Evolutionary conservation across 2,888 invertebrate species (phyloP), one percentile per base, ranked within the genome.

Genomic region (Prosapia bicincta): DNA sequence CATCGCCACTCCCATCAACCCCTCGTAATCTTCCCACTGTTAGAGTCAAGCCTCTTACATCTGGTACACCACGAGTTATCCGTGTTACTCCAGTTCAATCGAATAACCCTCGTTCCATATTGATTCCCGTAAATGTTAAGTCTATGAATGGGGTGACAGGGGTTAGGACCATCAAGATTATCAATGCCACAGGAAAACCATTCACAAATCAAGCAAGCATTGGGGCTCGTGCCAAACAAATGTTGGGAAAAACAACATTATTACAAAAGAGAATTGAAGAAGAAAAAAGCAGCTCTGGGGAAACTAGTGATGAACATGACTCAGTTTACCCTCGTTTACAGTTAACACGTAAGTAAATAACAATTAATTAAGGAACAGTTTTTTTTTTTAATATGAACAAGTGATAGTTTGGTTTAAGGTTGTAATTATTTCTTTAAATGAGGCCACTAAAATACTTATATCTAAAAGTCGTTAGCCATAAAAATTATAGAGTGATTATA

Each of bases 161-260:
- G 82, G 87, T 93, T 75, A 90, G 90, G 80, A 90, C 90, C 0
- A 90, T 92, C 75, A 91, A 93, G 85, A 91, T 93, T 74, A 89
- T 93, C 72, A 92, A 92, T 69, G 72, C 75, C 15, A 66, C 65
- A 23, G 67, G 65, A 26, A 76, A 73, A 66, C 32, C 69, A 1
- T 54, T 54, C 7, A 20, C 54, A 54, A 54, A 54, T 54, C 69
- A 69, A 38, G 79, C 82, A 72, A 83, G 80, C 66, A 82, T 83
- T 43, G 70, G 65, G 10, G 66, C 73, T 0, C 20, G 72, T n/a
- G 72, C 74, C 43, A 74, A 69, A 26, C 74, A 74, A 32, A 43
- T 74, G 69, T 68, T 74, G 10, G 69, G 23, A 65, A 65, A 43
- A 69, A 43, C 69, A 7, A 69, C 69, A 0, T 26, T 74, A 28